Conservation (phyloP, 2,113 vertebrate species). For the Alouatta palliata region DNA sequence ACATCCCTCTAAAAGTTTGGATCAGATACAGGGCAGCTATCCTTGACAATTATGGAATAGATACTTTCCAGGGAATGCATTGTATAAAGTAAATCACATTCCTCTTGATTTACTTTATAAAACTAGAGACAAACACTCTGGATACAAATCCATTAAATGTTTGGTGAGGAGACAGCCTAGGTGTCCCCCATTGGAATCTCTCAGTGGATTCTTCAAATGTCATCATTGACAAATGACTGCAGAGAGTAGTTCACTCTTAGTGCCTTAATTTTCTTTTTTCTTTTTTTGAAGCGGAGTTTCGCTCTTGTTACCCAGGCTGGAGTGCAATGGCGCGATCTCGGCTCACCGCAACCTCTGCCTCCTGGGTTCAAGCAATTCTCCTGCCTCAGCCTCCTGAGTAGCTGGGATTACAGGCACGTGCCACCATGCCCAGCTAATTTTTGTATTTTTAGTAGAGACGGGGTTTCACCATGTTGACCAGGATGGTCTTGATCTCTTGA, state of each 20-base stretch:
- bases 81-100: constrained; percentile 6
- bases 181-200: background rate
- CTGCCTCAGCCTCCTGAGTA: too few species aligned
- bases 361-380: too few species aligned
- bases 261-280: background rate
- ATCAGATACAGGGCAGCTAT: background rate
- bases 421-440: too few species aligned
- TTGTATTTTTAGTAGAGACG: too few species aligned
- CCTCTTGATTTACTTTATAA: background rate
- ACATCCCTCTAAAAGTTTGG: constrained; percentile 25
- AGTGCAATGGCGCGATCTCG: too few species aligned
- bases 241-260: background rate
- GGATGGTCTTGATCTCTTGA: too few species aligned
- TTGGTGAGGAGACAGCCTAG: background rate
- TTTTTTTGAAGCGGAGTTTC: too few species aligned
- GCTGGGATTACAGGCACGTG: too few species aligned
- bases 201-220: background rate
- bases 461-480: too few species aligned
- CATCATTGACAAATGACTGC: background rate
- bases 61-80: background rate
- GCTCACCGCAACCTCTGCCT: too few species aligned
- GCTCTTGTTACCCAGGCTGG: too few species aligned
- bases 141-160: background rate
- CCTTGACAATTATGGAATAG: background rate
- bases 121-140: background rate